These are phyloP conservation scores for Limnephilus rhombicus DNA, from an alignment of 2,888 invertebrate genomes.

Conservation along the genomic window DNA sequence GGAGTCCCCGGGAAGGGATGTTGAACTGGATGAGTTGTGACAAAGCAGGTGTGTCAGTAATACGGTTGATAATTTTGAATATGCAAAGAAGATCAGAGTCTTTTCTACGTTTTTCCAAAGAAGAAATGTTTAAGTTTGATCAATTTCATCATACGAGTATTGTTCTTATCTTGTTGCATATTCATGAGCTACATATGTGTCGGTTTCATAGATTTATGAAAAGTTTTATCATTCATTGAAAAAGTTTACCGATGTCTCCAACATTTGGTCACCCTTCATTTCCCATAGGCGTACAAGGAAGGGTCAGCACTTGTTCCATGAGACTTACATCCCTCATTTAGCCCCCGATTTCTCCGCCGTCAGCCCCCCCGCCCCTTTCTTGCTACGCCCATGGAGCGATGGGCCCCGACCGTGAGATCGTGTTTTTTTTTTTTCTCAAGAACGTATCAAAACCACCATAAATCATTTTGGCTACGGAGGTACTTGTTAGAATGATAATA, in stretches of 20 bases:
- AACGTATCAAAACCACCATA: not conserved
- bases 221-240: too few relatives aligned
- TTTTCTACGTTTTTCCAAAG: too few relatives aligned
- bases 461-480: not conserved
- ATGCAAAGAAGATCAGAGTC: too few relatives aligned
- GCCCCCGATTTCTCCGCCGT: constrained; percentile 47
- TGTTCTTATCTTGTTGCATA: too few relatives aligned
- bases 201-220: too few relatives aligned
- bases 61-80: too few relatives aligned
- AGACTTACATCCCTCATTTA: constrained; percentile 56
- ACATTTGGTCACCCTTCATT: not conserved
- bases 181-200: too few relatives aligned
- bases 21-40: too few relatives aligned
- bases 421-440: not conserved
- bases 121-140: too few relatives aligned
- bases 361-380: constrained; percentile 38
- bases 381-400: constrained; percentile 10
- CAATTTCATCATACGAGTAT: too few relatives aligned
- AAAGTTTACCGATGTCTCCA: not conserved
- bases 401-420: not conserved
- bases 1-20: too few relatives aligned
- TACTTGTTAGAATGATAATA: not conserved
- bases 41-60: too few relatives aligned
- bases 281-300: constrained; percentile 31
- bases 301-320: constrained; percentile 55